Evolutionary conservation across 1,140 invertebrate species (phyloP).

Genomic region (Trichomalopsis sarcophagae): DNA sequence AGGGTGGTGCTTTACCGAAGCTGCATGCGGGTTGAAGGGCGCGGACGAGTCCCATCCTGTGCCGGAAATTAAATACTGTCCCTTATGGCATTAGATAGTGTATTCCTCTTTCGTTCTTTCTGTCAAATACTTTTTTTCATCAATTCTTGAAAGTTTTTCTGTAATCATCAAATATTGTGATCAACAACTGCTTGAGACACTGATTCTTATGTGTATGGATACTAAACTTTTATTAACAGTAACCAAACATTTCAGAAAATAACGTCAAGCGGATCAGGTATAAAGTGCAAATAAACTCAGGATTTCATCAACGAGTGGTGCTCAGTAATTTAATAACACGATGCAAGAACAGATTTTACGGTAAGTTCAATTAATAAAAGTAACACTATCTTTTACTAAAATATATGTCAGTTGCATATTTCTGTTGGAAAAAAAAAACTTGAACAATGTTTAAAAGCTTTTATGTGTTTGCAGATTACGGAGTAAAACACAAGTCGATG

Average conservation of each 20-base stretch:
- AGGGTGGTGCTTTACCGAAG: not conserved
- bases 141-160: no score
- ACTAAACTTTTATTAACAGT: not conserved
- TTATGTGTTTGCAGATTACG: slow-evolving; percentile 36
- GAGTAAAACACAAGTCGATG: not conserved
- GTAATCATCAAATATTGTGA: no score
- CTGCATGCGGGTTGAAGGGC: not conserved
- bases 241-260: not conserved
- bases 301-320: not conserved
- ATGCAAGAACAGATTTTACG: not conserved
- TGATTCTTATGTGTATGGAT: not conserved
- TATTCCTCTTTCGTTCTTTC: not conserved
- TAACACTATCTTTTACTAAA: not conserved
- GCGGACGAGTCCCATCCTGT: not conserved
- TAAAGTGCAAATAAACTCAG: not conserved
- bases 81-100: not conserved
- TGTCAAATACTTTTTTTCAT: no score
- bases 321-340: not conserved
- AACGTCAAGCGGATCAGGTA: not conserved
- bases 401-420: not conserved
- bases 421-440: not conserved
- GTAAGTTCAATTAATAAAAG: slow-evolving; percentile 18
- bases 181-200: no score
- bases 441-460: slow-evolving; percentile 8
- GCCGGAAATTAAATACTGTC: slow-evolving; percentile 48